phyloP scores from a whole-genome alignment of 1,140 invertebrate species.

The Periplaneta americana region DNA sequence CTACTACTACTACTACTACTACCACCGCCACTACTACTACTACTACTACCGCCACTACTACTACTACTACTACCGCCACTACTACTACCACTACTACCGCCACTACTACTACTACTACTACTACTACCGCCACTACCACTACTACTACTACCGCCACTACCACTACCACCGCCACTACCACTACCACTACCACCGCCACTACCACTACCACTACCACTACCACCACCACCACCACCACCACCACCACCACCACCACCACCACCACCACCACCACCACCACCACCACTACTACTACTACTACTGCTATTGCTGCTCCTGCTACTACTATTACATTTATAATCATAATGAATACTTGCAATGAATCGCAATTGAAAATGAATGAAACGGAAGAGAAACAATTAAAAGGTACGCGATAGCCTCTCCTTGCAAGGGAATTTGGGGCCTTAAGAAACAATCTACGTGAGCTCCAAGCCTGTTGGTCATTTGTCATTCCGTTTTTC shows the following conservation, averaged over 20 bases:
- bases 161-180: not conserved
- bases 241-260: not conserved
- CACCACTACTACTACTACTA: not conserved
- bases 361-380: too few species aligned
- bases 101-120: not conserved
- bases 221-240: not conserved
- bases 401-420: too few species aligned
- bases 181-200: not conserved
- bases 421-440: too few species aligned
- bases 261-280: not conserved
- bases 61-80: too few species aligned
- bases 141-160: not conserved
- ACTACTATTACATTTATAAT: not conserved
- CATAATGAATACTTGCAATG: too few species aligned
- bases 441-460: too few species aligned
- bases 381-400: too few species aligned
- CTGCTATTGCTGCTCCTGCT: not conserved
- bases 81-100: not conserved
- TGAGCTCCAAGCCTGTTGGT: too few species aligned
- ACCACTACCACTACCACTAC: not conserved
- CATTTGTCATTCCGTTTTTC: too few species aligned
- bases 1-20: too few species aligned
- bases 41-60: too few species aligned
- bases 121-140: not conserved
- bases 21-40: too few species aligned